Conservation (phyloP, 1,140 invertebrate genomes). For the Schlechtendalia chinensis region DNA sequence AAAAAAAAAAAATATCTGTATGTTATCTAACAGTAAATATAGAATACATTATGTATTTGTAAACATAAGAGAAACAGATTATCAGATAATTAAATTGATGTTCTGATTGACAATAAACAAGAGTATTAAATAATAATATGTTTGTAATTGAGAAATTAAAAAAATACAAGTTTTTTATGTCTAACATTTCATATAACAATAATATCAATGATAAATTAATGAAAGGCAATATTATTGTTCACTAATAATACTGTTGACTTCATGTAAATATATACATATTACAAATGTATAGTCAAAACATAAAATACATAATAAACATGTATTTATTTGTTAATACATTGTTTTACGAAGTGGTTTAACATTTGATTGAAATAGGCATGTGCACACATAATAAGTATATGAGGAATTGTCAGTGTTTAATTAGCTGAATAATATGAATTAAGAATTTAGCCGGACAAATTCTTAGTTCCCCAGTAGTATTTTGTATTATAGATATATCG, state of each 20-base stretch:
- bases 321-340: no score
- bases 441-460: neutral
- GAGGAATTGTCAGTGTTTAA: neutral
- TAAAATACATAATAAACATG: neutral
- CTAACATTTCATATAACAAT: neutral
- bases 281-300: neutral
- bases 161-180: neutral
- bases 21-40: neutral
- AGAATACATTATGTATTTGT: slow-evolving; percentile 25
- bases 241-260: neutral
- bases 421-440: neutral
- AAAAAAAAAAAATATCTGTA: no score
- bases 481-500: neutral
- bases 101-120: neutral
- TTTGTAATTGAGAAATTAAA: neutral
- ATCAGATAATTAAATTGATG: neutral
- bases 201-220: neutral
- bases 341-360: neutral
- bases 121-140: slow-evolving; percentile 2
- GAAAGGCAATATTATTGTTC: neutral
- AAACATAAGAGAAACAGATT: neutral
- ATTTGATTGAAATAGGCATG: neutral
- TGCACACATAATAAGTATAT: neutral
- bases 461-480: neutral
- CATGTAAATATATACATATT: neutral